These are phyloP conservation scores for Lithobius niger DNA, from an alignment of 1,140 invertebrate species.

Conservation along the genomic window DNA sequence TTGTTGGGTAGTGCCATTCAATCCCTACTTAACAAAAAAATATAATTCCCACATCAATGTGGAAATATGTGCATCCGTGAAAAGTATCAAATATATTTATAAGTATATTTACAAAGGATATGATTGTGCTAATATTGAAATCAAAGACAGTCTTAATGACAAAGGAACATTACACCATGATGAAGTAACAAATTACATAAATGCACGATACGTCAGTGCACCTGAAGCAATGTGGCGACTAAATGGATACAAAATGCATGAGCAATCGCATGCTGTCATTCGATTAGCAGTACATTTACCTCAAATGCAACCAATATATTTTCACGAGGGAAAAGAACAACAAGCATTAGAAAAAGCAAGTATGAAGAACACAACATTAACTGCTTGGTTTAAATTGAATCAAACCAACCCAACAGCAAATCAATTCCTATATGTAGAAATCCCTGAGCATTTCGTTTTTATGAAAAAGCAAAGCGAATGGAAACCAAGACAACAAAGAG, in stretches of 20 bases:
- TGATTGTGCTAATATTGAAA: not conserved
- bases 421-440: not conserved
- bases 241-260: conserved; percentile 27
- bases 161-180: conserved; percentile 20
- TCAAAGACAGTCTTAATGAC: not conserved
- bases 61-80: too few relatives aligned
- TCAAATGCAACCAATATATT: conserved; percentile 17
- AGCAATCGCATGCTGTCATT: conserved; percentile 26
- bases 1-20: too few relatives aligned
- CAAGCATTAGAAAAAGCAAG: not conserved
- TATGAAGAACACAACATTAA: not conserved
- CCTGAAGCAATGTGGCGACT: conserved; percentile 33
- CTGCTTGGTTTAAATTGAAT: not conserved
- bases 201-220: conserved; percentile 31
- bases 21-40: too few relatives aligned
- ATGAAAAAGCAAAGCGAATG: not conserved
- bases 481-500: not conserved
- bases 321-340: not conserved
- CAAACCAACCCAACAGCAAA: not conserved
- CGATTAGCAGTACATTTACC: conserved; percentile 32
- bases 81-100: too few relatives aligned
- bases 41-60: too few relatives aligned
- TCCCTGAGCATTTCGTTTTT: not conserved
- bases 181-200: conserved; percentile 28
- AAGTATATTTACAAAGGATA: not conserved